Evolutionary conservation across 2,888 invertebrate species (phyloP).

Genomic region (Nesidiocoris tenuis): DNA sequence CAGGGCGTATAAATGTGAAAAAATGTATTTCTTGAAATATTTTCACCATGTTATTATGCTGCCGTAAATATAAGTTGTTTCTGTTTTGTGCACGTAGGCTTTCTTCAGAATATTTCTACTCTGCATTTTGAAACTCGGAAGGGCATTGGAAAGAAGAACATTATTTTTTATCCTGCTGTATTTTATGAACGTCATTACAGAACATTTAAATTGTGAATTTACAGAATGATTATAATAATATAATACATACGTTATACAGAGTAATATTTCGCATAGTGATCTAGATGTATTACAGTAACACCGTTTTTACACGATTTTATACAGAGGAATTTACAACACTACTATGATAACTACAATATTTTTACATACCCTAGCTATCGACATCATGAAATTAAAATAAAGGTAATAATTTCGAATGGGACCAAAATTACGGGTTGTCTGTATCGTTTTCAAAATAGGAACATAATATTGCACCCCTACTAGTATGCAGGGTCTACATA

Average conservation of each 20-base stretch:
- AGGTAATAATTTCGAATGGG: background rate
- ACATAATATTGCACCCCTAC: too few relatives aligned
- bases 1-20: too few relatives aligned
- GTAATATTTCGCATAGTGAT: background rate
- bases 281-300: background rate
- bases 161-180: background rate
- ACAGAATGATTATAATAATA: background rate
- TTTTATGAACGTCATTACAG: background rate
- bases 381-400: slow-evolving; percentile 5
- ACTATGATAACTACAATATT: background rate
- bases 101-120: too few relatives aligned
- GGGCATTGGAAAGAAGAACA: too few relatives aligned
- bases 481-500: too few relatives aligned
- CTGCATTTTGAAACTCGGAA: too few relatives aligned
- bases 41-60: too few relatives aligned
- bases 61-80: too few relatives aligned
- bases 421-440: background rate
- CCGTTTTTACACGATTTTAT: background rate
- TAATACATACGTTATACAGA: background rate
- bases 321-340: background rate
- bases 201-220: background rate
- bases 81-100: too few relatives aligned
- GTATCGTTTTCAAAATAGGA: background rate
- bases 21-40: too few relatives aligned
- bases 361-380: too few relatives aligned